Evolutionary conservation across 2,113 vertebrate genomes (phyloP).

Genomic region (Ophiodon elongatus): DNA sequence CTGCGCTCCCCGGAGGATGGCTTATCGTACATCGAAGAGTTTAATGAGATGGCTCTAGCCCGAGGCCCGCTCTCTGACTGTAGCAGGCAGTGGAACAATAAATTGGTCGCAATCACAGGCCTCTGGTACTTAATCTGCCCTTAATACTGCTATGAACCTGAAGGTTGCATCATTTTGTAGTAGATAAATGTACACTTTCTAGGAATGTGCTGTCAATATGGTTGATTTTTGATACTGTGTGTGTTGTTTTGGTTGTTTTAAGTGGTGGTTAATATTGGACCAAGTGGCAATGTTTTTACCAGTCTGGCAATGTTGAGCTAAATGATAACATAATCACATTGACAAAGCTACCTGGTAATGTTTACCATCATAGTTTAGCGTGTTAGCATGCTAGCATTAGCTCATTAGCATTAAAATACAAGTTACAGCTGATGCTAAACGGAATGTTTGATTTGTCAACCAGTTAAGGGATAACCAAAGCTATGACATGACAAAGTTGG

Average conservation of each 20-base stretch:
- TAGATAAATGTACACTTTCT: background rate
- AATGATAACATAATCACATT: background rate
- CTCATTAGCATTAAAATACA: background rate
- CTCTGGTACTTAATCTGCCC: slow-evolving; percentile 13
- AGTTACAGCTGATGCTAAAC: background rate
- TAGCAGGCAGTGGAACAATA: background rate
- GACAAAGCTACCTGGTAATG: background rate
- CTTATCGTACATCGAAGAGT: slow-evolving; percentile 4
- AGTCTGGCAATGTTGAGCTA: background rate
- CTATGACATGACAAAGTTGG: background rate
- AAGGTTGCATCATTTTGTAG: background rate
- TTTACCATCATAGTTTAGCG: background rate
- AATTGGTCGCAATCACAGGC: slow-evolving; percentile 1
- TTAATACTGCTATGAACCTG: slow-evolving; percentile 11
- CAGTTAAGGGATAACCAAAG: background rate
- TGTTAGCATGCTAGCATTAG: background rate
- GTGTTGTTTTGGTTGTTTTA: background rate
- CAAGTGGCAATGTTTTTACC: background rate
- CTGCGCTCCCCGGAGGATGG: slow-evolving; percentile 29
- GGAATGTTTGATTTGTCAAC: background rate
- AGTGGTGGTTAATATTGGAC: background rate
- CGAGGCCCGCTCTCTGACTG: background rate
- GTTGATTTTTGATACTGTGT: background rate
- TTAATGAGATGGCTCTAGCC: slow-evolving; percentile 45
- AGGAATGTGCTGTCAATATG: background rate